Evolutionary conservation across 2,113 vertebrate genomes (phyloP).

Genomic region (Rhea americana): DNA sequence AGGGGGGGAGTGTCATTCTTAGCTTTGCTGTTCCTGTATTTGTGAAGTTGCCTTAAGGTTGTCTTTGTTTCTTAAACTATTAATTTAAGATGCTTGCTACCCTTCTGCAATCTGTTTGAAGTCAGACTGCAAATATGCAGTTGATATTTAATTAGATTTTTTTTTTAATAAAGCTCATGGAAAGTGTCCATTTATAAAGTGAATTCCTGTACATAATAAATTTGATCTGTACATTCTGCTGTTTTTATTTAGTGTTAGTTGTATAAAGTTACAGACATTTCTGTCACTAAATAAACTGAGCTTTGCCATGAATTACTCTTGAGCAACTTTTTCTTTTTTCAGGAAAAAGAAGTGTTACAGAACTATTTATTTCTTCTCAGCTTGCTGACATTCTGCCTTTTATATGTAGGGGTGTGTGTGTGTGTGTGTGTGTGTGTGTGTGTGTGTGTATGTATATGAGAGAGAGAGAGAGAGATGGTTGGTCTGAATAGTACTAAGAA

Average conservation of each 20-base stretch:
- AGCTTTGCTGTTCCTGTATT: neutral
- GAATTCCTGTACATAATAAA: constrained; percentile 43
- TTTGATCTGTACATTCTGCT: constrained; percentile 59
- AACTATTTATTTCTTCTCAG: neutral
- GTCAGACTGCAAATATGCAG: neutral
- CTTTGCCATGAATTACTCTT: constrained; percentile 12
- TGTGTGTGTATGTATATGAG: too few relatives aligned
- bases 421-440: too few relatives aligned
- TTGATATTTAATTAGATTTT: neutral
- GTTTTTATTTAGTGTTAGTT: constrained; percentile 49
- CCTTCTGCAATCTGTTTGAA: neutral
- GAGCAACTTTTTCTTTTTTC: accelerated
- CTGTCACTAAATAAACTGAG: constrained; percentile 57
- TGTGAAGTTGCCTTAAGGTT: constrained; percentile 31
- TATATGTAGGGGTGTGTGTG: too few relatives aligned
- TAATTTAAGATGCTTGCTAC: neutral
- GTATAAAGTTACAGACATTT: constrained; percentile 47
- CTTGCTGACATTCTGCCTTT: neutral
- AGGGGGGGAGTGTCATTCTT: neutral
- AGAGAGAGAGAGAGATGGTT: neutral
- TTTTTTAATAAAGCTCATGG: neutral
- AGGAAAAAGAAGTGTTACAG: neutral
- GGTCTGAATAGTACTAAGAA: neutral
- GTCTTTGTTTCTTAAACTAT: neutral
- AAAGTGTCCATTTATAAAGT: neutral